Base-by-base conservation (phyloP, 2,888 invertebrate genomes). In the Drosophila macrospina region DNA sequence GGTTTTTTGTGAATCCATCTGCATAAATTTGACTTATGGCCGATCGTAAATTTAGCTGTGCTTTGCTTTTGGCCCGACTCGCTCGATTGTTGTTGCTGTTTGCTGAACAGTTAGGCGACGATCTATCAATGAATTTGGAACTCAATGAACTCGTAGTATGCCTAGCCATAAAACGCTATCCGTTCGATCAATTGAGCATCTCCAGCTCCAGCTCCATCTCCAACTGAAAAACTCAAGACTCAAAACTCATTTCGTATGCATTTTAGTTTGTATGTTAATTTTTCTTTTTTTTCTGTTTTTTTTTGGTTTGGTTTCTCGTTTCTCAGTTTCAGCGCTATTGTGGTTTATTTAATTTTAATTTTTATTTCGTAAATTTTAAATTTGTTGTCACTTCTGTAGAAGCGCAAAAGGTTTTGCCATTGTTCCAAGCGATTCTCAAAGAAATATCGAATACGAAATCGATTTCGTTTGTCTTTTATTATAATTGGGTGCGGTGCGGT, bases 281-380 rank as follows among this genome's bases (percentile, higher is more conserved):
- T 45, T 80, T 79, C 78, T 45, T 41, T 34, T 72, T 69, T 47
- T 20, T 39, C 16, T 36, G 4, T 47, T 6, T 32, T 13, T 56
- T 37, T 30, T 45, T 28, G 52, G 52, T 13, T n/a, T 47, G 78
- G 74, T 80, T 69, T 69, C 67, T 41, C 51, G 76, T 79, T 74
- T 78, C 74, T 78, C 74, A 74, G 59, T 60, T 37, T 52, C 44
- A 36, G 52, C 65, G 60, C 54, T 72, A 76, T 77, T 82, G 83
- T 86, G 51, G 74, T 86, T 88, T 88, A 88, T 88, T 86, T 77
- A 79, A 83, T 86, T 88, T 84, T 86, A 84, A 88, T 86, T 86
- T 86, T 86, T 88, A 88, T 88, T 86, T 86, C 84, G 86, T 88
- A 84, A 88, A 86, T 80, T 88, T 86, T 69, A 83, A 86, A 77